Conservation (phyloP, 2,113 vertebrate genomes). For the Aramus guarauna region DNA sequence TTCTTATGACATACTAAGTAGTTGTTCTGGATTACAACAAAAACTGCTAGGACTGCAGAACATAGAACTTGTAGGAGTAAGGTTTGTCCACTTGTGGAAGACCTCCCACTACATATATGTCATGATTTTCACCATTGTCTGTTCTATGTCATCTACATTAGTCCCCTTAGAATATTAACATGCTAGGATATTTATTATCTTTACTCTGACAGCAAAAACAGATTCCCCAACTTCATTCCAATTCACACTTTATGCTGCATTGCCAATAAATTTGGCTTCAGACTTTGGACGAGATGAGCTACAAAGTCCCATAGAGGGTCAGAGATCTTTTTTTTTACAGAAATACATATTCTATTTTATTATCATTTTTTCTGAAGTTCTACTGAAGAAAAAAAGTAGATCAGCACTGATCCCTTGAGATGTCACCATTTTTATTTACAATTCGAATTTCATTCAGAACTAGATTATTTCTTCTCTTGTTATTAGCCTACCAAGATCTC, state of each 20-base stretch:
- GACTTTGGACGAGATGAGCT: not conserved
- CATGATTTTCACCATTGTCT: not conserved
- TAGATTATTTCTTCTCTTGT: not conserved
- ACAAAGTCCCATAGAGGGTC: not conserved
- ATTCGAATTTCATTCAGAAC: not conserved
- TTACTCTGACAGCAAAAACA: not conserved
- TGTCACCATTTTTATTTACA: not conserved
- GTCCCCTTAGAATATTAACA: not conserved
- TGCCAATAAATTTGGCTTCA: not conserved
- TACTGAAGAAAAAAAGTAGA: not conserved
- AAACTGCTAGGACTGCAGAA: not conserved
- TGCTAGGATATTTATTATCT: not conserved
- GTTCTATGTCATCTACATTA: not conserved
- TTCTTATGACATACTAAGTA: not conserved
- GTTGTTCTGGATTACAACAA: not conserved
- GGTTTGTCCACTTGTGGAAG: not conserved
- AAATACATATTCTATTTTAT: not conserved
- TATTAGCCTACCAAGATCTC: not conserved
- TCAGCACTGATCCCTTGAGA: not conserved
- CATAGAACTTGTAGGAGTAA: not conserved
- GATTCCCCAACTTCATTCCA: not conserved
- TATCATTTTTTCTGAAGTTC: not conserved
- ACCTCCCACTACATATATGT: not conserved
- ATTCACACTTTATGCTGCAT: not conserved
- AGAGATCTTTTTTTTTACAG: not conserved